Evolutionary conservation across 2,113 vertebrate species (phyloP), one percentile per base, ranked within the genome.

Genomic region (Peromyscus maniculatus): DNA sequence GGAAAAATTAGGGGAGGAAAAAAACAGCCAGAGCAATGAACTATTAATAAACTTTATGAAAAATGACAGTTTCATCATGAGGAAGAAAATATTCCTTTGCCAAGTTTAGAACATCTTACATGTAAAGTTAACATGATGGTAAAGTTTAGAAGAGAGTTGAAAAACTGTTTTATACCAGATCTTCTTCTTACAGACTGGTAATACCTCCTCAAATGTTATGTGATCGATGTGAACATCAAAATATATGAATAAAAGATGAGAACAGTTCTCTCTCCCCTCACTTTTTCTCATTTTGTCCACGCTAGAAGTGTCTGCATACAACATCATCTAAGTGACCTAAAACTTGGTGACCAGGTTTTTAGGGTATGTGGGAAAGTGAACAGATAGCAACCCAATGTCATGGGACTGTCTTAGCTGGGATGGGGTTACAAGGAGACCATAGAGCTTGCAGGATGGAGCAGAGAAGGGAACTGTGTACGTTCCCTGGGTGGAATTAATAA

Each of bases 91-190:
- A 89, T 3, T 7, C n/a, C n/a, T 5, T 55, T 43, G 26, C 64
- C 72, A 84, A 26, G 72, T 75, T 78, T 72, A 62, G 43, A 66
- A 96, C 90, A 49, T n/a, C 6, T 80, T 59, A 15, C 21, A 67
- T 71, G 17, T 21, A 31, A n/a, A 87, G 75, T 78, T 36, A 59
- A 67, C 11, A 7, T 74, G 36, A 78, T 5, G 17, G 13, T 69
- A n/a, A 22, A 49, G n/a, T 94, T 22, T 64, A 92, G 43, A 90
- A 74, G 26, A 94, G 39, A 69, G 28, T 64, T 89, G 17, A 78
- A n/a, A 36, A 77, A 33, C 26, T 24, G 90, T 82, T 80, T 69
- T 24, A 31, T 57, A 77, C 1, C 36, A 39, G 79, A 36, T 0
- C 2, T 74, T 87, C 94, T 87, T 16, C 64, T 93, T 5, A 19